Evolutionary conservation across 1,140 invertebrate genomes (phyloP).

Genomic region (Cherax destructor): DNA sequence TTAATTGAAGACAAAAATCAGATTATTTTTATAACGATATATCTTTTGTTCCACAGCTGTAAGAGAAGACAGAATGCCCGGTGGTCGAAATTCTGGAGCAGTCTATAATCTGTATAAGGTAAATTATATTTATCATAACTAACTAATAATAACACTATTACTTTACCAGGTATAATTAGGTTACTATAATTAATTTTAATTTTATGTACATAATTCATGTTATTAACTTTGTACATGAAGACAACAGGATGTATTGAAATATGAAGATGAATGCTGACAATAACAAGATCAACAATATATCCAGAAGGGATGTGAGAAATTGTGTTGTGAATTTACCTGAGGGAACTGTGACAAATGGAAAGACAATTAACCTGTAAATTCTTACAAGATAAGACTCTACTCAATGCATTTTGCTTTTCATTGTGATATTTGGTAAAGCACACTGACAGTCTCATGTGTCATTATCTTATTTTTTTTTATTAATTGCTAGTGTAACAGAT

Average conservation of each 20-base stretch:
- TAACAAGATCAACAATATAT: background rate
- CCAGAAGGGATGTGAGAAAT: conserved; percentile 1
- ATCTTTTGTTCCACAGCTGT: conserved; percentile 83
- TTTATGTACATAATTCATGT: background rate
- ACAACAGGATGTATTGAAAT: conserved; percentile 29
- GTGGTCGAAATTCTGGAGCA: conserved; percentile 97
- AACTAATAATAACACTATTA: background rate
- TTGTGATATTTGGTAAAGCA: conserved; percentile 1
- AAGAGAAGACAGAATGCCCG: conserved; percentile 98
- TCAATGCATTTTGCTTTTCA: background rate
- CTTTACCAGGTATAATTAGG: background rate
- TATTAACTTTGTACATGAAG: conserved; percentile 21
- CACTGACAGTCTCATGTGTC: background rate
- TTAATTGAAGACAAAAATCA: too few relatives aligned
- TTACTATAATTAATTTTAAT: too few relatives aligned
- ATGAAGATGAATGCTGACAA: conserved; percentile 28
- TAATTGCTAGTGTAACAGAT: background rate
- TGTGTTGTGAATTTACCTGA: background rate
- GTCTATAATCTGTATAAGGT: conserved; percentile 99
- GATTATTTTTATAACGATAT: too few relatives aligned
- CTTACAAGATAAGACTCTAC: background rate
- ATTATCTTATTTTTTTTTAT: conserved; percentile 4
- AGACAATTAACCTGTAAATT: background rate
- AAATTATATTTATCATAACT: conserved; percentile 54
- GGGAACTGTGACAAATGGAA: background rate